phyloP scores from a whole-genome alignment of 2,888 invertebrate species.

The Halictus quadricinctus region DNA sequence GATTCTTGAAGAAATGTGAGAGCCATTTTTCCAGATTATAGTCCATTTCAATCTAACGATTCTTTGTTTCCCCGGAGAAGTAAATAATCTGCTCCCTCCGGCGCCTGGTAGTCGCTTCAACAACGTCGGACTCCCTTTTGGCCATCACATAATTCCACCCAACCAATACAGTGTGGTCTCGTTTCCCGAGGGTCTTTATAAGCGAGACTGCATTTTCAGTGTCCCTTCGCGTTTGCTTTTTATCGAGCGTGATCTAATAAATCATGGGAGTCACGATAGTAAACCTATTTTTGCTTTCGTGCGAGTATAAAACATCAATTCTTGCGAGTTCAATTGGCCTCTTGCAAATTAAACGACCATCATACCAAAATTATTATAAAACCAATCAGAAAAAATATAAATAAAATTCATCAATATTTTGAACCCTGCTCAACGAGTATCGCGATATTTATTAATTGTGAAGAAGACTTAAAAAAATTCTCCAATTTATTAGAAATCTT shows the following conservation, averaged over 20 bases:
- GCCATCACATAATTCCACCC: slow-evolving; percentile 38
- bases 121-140: slow-evolving; percentile 12
- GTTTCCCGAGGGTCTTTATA: slow-evolving; percentile 41
- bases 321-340: background rate
- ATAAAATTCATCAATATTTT: background rate
- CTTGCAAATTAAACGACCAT: background rate
- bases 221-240: slow-evolving; percentile 1
- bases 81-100: slow-evolving; percentile 40
- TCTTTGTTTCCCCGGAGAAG: slow-evolving; percentile 33
- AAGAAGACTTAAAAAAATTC: background rate
- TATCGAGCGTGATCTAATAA: background rate
- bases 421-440: background rate
- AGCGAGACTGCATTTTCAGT: slow-evolving; percentile 10
- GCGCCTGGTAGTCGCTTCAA: slow-evolving; percentile 33
- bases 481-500: background rate
- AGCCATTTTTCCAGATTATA: slow-evolving; percentile 31
- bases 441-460: too few species aligned
- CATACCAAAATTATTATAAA: background rate
- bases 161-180: background rate
- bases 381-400: background rate
- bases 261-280: background rate
- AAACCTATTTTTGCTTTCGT: background rate
- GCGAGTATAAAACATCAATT: background rate
- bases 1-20: slow-evolving; percentile 8
- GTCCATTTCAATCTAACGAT: slow-evolving; percentile 38